A percentile compares a stretch with the other conserved stretches of the same genome.
Evolutionary conservation across 2,113 vertebrate genomes (phyloP).

Genomic region (Triplophysa rosa): DNA sequence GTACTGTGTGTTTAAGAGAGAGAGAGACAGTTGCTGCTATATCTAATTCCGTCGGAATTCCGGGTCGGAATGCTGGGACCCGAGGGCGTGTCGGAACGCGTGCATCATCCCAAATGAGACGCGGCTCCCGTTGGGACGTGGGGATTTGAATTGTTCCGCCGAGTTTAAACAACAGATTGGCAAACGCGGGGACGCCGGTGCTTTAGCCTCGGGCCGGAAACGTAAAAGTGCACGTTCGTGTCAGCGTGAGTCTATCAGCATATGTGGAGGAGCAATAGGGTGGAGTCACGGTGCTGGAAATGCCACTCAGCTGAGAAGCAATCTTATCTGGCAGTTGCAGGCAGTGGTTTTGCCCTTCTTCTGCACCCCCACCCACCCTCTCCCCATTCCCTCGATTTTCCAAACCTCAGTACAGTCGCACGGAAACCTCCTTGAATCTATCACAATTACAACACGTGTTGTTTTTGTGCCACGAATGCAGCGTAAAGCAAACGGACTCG

Average conservation of each 20-base stretch:
- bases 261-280: constrained; percentile 55
- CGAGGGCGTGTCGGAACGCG: constrained; percentile 8
- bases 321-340: constrained; percentile 71
- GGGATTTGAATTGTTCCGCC: constrained; percentile 52
- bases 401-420: constrained; percentile 2
- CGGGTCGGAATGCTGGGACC: constrained; percentile 10
- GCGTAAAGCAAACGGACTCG: constrained; percentile 40
- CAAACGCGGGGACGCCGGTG: constrained; percentile 32
- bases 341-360: constrained; percentile 48
- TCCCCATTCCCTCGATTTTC: constrained; percentile 29
- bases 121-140: constrained; percentile 35
- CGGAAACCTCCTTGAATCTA: constrained; percentile 32
- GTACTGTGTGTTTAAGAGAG: constrained; percentile 24
- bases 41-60: constrained; percentile 1
- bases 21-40: constrained; percentile 29
- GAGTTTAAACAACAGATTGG: constrained; percentile 59
- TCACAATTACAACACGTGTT: constrained; percentile 56
- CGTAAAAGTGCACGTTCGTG: constrained; percentile 46
- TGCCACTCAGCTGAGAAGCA: constrained; percentile 62
- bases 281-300: constrained; percentile 62
- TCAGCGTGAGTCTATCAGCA: constrained; percentile 46
- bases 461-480: constrained; percentile 40
- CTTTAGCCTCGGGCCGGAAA: constrained; percentile 39
- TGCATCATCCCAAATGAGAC: constrained; percentile 44
- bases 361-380: constrained; percentile 17